A percentile compares a stretch with the other conserved stretches of the same genome.
Conservation (phyloP, 2,797 vertebrate genomes). For the Erpetoichthys calabaricus region DNA sequence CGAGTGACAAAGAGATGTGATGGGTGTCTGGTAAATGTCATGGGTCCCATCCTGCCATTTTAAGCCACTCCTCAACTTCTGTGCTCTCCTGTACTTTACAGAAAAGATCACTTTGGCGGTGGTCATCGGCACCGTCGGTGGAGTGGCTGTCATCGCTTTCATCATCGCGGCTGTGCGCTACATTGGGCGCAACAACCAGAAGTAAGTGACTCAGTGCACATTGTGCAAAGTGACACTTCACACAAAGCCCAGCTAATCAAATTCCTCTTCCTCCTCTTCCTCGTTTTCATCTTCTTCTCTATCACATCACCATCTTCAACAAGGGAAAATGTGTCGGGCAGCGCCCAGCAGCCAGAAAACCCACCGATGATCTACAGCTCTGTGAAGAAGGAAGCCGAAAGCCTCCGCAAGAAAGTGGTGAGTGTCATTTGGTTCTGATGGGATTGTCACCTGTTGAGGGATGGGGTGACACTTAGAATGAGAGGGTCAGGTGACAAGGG, state of each 20-base stretch:
- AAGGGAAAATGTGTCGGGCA: slow-evolving; percentile 79
- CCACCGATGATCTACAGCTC: slow-evolving; percentile 75
- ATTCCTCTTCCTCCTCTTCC: no score
- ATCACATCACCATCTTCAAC: slow-evolving; percentile 3
- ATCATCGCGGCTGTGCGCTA: slow-evolving; percentile 83
- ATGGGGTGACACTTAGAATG: slow-evolving; percentile 11
- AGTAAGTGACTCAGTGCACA: slow-evolving; percentile 52
- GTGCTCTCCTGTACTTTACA: slow-evolving; percentile 22
- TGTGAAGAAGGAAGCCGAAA: slow-evolving; percentile 74
- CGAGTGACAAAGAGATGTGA: no score
- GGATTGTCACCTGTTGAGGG: no score
- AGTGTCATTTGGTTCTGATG: slow-evolving; percentile 24
- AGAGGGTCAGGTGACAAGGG: slow-evolving; percentile 8
- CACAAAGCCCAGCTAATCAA: no score
- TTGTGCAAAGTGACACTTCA: no score
- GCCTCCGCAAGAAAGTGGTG: slow-evolving; percentile 76
- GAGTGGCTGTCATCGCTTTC: slow-evolving; percentile 79
- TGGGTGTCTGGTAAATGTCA: no score
- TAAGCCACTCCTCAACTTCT: no score
- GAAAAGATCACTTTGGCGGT: slow-evolving; percentile 71
- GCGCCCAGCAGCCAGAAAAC: slow-evolving; percentile 65
- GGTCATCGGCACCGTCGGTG: slow-evolving; percentile 76
- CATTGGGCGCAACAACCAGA: slow-evolving; percentile 78
- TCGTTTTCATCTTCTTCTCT: no score
- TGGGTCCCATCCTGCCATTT: no score